Percentiles rank a stretch among this genome's conserved stretches.
These are phyloP conservation scores for Cotesia glomerata DNA, from an alignment of 1,140 invertebrate genomes.

Conservation along the genomic window DNA sequence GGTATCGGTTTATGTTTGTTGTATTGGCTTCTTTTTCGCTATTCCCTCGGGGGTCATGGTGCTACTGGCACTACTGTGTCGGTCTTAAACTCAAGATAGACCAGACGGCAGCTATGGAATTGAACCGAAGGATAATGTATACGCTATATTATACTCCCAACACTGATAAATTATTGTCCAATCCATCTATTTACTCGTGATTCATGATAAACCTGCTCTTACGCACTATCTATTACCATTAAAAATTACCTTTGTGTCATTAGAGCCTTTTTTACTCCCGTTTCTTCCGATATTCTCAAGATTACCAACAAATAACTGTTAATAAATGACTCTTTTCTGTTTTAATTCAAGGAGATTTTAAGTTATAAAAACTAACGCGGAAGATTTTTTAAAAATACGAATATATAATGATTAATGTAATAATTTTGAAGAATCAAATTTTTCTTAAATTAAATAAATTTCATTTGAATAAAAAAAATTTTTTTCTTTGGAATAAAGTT, in stretches of 20 bases:
- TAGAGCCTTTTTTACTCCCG: slow-evolving; percentile 16
- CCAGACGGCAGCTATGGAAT: slow-evolving; percentile 1
- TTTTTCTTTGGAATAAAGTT: too few species aligned
- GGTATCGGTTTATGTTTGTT: too few species aligned
- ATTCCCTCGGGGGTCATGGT: slow-evolving; percentile 10
- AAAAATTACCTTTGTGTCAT: slow-evolving; percentile 20
- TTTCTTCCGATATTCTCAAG: background rate
- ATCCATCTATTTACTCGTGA: slow-evolving; percentile 10
- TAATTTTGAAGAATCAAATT: too few species aligned
- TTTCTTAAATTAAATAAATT: too few species aligned
- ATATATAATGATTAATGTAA: too few species aligned
- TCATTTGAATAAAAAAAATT: too few species aligned
- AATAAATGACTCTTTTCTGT: too few species aligned
- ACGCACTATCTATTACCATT: slow-evolving; percentile 23
- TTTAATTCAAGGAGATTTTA: too few species aligned
- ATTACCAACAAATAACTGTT: too few species aligned
- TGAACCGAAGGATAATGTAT: background rate
- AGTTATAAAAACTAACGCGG: too few species aligned
- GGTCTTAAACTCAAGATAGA: too few species aligned
- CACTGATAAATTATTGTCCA: slow-evolving; percentile 17
- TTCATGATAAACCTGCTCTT: slow-evolving; percentile 19
- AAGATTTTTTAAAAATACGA: too few species aligned
- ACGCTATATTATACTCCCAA: slow-evolving; percentile 2
- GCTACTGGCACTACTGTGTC: background rate
- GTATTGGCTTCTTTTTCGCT: slow-evolving; percentile 14